Evolutionary conservation across 1,140 invertebrate genomes (phyloP), one percentile per base, ranked within the genome.

Genomic region (Atta colombica): DNA sequence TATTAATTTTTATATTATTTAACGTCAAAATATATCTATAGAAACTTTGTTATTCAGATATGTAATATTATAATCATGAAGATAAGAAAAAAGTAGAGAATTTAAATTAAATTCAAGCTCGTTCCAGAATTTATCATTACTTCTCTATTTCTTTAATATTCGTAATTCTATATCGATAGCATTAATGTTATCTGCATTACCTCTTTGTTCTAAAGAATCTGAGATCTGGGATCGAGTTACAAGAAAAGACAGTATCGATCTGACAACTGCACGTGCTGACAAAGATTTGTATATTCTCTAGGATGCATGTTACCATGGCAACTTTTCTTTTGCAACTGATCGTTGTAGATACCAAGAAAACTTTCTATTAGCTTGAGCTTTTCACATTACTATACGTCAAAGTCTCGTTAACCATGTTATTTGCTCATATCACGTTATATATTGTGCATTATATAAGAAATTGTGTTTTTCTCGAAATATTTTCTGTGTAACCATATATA

Each of bases 251-350:
- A 39, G 14, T n/a, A 53, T 69, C 8, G n/a, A 80, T 31, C 2
- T 39, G 21, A 51, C 31, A 31, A 55, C 65, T 69, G 39, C 39
- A 65, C 21, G 7, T 55, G 51, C 8, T 45, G 69, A 69, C 65
- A 69, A 58, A 71, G 31, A 80, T 80, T 55, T 80, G 51, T 81
- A 31, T 81, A 28, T n/a, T 12, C 16, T 45, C 16, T 21, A 39
- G 28, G 49, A 81, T 81, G 31, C 14, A 39, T 35, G 28, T 66
- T 78, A 55, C 49, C 8, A 31, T 81, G 16, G 16, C 21, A 81
- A 58, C 65, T 55, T 58, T 71, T 81, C 75, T 78, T 71, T 71
- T 49, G 14, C 51, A 55, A 80, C 68, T 81, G 51, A 80, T 80
- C 16, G n/a, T 35, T 21, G 8, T 35, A 69, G 14, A 35, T 66